Base-by-base conservation (phyloP, 2,888 invertebrate genomes). In the Megamerina dolium region DNA sequence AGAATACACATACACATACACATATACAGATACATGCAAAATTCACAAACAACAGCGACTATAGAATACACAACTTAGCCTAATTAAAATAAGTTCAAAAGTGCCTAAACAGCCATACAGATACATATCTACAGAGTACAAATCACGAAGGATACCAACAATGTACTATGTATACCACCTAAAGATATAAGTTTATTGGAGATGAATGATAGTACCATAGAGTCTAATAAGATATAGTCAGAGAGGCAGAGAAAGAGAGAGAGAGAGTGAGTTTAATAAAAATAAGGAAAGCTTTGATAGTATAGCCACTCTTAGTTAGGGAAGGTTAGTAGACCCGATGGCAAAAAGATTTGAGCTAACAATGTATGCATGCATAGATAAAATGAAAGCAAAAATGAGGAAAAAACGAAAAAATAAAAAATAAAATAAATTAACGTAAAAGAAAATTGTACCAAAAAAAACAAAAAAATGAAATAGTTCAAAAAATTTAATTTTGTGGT, bases 261-360 rank as follows among this genome's bases (percentile, higher is more conserved):
- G 26, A 18, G 13, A 27, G n/a, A 35, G 5, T 16, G 20, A 31
- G 10, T 20, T 33, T n/a, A 29, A 41, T 33, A 35, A 29, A 35
- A 16, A 35, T 33, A 26, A 18, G 29, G 30, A 31, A 17, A 2
- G 38, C 20, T n/a, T 20, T 20, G 6, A 32, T 30, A n/a, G 27
- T 17, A 35, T n/a, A 33, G 34, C 19, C 17, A n/a, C n/a, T n/a
- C n/a, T n/a, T n/a, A n/a, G n/a, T n/a, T n/a, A n/a, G n/a, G n/a
- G n/a, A n/a, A n/a, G n/a, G n/a, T n/a, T n/a, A n/a, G n/a, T n/a
- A n/a, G n/a, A n/a, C n/a, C n/a, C n/a, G n/a, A n/a, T n/a, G n/a
- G n/a, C n/a, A n/a, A n/a, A n/a, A n/a, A n/a, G n/a, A n/a, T n/a
- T n/a, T n/a, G n/a, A n/a, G n/a, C n/a, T n/a, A n/a, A n/a, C n/a